phyloP scores from a whole-genome alignment of 2,888 invertebrate species.

The Lepidochitona cinerea region DNA sequence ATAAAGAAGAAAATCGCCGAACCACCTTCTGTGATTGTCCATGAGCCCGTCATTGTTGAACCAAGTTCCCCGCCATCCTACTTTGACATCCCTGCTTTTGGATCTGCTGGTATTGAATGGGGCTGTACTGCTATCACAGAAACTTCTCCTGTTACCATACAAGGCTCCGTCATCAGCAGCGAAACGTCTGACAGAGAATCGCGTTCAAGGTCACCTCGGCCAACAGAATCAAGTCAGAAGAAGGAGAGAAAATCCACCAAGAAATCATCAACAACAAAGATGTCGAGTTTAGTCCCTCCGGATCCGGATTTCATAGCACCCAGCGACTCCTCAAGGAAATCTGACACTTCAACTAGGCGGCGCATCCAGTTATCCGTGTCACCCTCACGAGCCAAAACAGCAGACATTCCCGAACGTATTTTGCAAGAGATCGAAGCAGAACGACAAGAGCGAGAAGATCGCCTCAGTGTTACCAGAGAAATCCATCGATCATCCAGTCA shows the following conservation, averaged over 20 bases:
- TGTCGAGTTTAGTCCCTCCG: background rate
- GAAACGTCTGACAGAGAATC: background rate
- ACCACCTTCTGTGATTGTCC: background rate
- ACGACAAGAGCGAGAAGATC: background rate
- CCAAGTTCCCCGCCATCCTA: background rate
- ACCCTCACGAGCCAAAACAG: background rate
- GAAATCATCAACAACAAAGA: background rate
- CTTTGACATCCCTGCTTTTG: background rate
- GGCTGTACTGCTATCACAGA: background rate
- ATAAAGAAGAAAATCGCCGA: background rate
- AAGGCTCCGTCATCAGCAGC: background rate
- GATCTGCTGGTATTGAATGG: background rate
- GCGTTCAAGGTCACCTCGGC: background rate
- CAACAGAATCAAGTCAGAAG: background rate
- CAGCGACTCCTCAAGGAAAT: background rate
- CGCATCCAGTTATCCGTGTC: background rate
- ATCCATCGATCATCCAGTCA: background rate
- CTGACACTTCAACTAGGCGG: background rate
- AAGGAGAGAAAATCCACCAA: background rate
- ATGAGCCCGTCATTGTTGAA: background rate
- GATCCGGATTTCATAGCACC: background rate
- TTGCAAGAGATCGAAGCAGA: background rate
- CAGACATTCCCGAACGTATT: constrained; percentile 1
- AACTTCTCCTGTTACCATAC: background rate
- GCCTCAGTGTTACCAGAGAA: background rate